Percentiles rank a stretch among this genome's conserved stretches.
Conservation (phyloP, 2,113 vertebrate species). For the Seriola rivoliana region DNA sequence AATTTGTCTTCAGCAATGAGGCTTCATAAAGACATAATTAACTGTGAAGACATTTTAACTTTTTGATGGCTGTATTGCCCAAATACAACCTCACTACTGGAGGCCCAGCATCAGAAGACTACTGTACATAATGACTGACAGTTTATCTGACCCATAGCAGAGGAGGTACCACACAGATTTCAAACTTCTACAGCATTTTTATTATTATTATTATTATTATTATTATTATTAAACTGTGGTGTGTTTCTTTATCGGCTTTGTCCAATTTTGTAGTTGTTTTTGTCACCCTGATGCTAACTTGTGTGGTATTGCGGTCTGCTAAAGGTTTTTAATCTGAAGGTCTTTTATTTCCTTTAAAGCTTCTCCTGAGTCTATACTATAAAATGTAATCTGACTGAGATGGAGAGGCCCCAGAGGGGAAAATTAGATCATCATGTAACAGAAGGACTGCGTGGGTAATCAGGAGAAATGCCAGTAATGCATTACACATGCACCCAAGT, state of each 20-base stretch:
- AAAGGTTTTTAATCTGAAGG: conserved; percentile 38
- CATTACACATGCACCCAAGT: conserved; percentile 5
- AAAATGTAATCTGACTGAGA: conserved; percentile 40
- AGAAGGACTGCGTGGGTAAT: conserved; percentile 43
- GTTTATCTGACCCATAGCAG: not conserved
- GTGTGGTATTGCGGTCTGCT: not conserved
- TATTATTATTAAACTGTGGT: too few species aligned
- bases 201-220: too few species aligned
- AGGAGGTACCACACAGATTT: too few species aligned
- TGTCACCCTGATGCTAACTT: not conserved
- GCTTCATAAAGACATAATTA: too few species aligned
- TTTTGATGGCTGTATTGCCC: not conserved
- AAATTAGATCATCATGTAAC: conserved; percentile 42
- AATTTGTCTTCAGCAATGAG: too few species aligned
- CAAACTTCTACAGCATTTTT: not conserved
- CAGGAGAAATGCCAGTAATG: conserved; percentile 27
- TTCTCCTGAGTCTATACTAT: conserved; percentile 5
- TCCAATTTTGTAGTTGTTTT: too few species aligned
- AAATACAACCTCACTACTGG: not conserved
- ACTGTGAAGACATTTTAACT: too few species aligned
- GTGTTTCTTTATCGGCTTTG: too few species aligned
- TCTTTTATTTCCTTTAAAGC: conserved; percentile 31
- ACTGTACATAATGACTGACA: not conserved
- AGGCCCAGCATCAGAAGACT: not conserved
- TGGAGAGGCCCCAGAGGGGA: conserved; percentile 2